Conservation (phyloP, 2,113 vertebrate species). For the Ranitomeya variabilis region DNA sequence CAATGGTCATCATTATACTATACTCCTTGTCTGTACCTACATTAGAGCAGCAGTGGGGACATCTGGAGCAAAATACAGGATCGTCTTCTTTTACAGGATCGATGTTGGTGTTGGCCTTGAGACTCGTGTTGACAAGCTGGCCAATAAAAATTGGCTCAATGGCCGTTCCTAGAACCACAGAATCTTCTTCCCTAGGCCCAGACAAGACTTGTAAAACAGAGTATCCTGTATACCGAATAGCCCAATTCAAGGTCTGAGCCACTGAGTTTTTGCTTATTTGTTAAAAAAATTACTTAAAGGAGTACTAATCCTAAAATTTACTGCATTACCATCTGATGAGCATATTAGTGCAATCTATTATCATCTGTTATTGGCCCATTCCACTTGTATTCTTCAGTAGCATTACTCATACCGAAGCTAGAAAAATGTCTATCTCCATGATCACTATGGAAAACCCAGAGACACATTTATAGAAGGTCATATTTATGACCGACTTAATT, state of each 20-base stretch:
- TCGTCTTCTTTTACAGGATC: background rate
- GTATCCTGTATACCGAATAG: background rate
- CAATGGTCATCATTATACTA: background rate
- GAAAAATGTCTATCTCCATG: background rate
- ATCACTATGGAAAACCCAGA: background rate
- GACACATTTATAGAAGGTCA: background rate
- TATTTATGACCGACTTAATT: background rate
- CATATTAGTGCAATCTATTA: background rate
- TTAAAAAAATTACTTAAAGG: background rate
- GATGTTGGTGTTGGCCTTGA: constrained; percentile 31
- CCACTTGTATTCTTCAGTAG: background rate
- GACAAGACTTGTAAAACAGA: background rate
- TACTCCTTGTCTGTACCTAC: background rate
- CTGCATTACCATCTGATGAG: background rate
- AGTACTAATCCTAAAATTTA: background rate
- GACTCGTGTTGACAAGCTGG: background rate
- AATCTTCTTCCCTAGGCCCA: background rate
- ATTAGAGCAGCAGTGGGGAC: background rate
- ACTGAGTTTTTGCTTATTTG: background rate
- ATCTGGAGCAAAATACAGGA: background rate
- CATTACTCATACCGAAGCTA: background rate
- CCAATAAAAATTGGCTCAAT: background rate
- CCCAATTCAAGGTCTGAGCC: background rate
- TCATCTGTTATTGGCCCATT: background rate
- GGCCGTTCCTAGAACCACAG: constrained; percentile 8